Evolutionary conservation across 2,888 invertebrate species (phyloP), one percentile per base, ranked within the genome.

Genomic region (Anagyrus pseudococci): DNA sequence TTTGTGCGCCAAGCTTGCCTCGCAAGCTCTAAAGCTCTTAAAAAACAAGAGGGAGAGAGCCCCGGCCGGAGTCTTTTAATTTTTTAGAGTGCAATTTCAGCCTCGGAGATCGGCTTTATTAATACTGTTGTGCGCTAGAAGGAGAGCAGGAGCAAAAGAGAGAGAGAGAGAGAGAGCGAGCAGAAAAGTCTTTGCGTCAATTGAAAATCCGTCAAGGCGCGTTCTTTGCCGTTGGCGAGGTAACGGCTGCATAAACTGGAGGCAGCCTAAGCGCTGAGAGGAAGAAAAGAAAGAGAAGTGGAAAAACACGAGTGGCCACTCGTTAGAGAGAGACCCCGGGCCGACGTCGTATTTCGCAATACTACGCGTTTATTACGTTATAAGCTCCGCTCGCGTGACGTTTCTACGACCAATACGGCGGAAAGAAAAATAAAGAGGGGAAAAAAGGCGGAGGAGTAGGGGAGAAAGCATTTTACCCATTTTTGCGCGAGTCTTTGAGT

Each of bases 361-460:
- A 62, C 65, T 52, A 59, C 57, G 58, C 61, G 64, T 66, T 69
- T 71, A 72, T 70, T 66, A 55, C 63, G 57, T 71, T 72, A 71
- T 49, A 58, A 68, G 66, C 70, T 67, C 63, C 58, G 57, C 57
- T 66, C 62, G 58, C 67, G 59, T 69, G 72, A 72, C 69, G 70
- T 29, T 7, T 72, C 70, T 68, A 73, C 72, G 73, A 72, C 69
- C 71, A 65, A 68, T 68, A 29, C 29, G 4, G n/a, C 29, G 29
- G 29, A 29, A 29, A 10, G n/a, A n/a, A n/a, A n/a, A n/a, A n/a
- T n/a, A n/a, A 29, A 10, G 29, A 29, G 29, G 29, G 29, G 10
- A 29, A 10, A 29, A 29, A 29, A 29, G 29, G 29, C 29, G 4
- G 29, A 10, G 29, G 29, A 29, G 10, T 7, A 10, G 29, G 6